phyloP scores from a whole-genome alignment of 2,888 invertebrate genomes.

The Drosophila paucipuncta region DNA sequence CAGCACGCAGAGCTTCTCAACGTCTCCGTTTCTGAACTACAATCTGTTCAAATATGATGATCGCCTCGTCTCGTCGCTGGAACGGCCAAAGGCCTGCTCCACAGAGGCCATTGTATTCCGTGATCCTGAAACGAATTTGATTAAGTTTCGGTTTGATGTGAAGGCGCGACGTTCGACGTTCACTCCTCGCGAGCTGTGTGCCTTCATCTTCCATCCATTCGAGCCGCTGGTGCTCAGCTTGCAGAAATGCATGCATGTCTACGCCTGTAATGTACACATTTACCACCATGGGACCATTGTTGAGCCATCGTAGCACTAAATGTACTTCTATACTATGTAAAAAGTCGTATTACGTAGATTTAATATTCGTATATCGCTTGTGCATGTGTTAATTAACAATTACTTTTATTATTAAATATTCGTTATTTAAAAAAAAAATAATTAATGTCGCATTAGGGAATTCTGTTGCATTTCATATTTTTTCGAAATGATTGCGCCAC shows the following conservation, averaged over 20 bases:
- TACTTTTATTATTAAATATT: slow-evolving; percentile 7
- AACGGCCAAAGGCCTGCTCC: slow-evolving; percentile 94
- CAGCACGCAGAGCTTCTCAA: slow-evolving; percentile 96
- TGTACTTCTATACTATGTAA: not conserved
- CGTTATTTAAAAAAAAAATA: not conserved
- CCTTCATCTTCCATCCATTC: slow-evolving; percentile 98
- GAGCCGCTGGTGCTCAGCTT: slow-evolving; percentile 98
- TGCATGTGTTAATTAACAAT: not conserved
- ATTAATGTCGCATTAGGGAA: too few species aligned
- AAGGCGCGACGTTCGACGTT: slow-evolving; percentile 40
- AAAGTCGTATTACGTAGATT: slow-evolving; percentile 15
- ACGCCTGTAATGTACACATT: slow-evolving; percentile 97
- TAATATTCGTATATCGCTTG: not conserved
- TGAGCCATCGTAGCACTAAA: slow-evolving; percentile 17
- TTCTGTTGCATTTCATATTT: not conserved
- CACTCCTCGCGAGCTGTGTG: slow-evolving; percentile 91
- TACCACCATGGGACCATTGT: slow-evolving; percentile 87
- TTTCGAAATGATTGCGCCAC: not conserved
- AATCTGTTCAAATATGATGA: slow-evolving; percentile 97
- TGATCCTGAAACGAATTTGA: slow-evolving; percentile 91
- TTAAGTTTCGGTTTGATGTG: slow-evolving; percentile 92
- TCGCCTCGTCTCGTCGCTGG: slow-evolving; percentile 97
- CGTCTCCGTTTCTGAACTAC: slow-evolving; percentile 96
- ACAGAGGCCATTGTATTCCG: slow-evolving; percentile 94
- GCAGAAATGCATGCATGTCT: slow-evolving; percentile 96